phyloP scores from a whole-genome alignment of 2,113 vertebrate species.

The Hydropotes inermis region DNA sequence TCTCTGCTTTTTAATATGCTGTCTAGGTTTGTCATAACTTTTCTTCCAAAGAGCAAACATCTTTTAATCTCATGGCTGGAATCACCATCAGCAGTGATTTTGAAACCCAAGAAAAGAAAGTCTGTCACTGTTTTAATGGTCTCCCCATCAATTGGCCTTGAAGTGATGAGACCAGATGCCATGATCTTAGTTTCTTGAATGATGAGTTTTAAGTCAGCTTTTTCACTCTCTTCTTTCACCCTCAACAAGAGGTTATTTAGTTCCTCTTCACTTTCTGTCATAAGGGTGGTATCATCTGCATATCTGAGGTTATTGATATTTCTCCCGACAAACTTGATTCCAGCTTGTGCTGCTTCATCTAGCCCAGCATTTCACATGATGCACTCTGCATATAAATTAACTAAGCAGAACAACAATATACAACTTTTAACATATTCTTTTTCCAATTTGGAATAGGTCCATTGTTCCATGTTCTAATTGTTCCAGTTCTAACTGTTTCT shows the following conservation, averaged over 20 bases:
- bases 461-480: background rate
- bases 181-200: background rate
- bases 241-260: background rate
- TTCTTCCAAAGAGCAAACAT: background rate
- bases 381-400: background rate
- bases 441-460: background rate
- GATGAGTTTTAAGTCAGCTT: background rate
- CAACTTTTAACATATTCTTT: background rate
- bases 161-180: background rate
- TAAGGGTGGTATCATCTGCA: background rate
- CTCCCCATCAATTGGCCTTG: background rate
- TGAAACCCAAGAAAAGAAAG: background rate
- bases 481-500: background rate
- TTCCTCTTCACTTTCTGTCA: background rate
- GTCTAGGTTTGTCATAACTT: background rate
- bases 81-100: background rate
- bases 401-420: background rate
- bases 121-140: background rate
- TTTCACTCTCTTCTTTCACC: background rate
- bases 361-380: background rate
- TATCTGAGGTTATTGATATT: background rate
- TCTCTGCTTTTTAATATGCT: background rate
- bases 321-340: background rate
- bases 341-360: background rate
- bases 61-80: background rate